phyloP scores from a whole-genome alignment of 2,888 invertebrate genomes.

The Caenorhabditis wallacei region DNA sequence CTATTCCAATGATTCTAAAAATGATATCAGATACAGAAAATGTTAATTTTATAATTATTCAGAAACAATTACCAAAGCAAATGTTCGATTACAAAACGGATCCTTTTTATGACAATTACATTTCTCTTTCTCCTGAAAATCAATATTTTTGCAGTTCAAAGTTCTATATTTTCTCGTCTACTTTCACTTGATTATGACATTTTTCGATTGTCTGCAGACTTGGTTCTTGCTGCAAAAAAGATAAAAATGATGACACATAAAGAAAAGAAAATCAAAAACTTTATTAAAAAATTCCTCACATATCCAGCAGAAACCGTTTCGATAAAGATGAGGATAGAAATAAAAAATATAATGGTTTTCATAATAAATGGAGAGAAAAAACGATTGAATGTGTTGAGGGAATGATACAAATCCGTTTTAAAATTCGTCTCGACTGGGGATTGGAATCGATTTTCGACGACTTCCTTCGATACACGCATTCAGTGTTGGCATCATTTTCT shows the following conservation, averaged over 20 bases:
- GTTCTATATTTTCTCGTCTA: not conserved
- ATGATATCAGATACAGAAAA: not conserved
- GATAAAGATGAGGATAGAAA: slow-evolving; percentile 12
- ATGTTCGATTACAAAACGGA: slow-evolving; percentile 46
- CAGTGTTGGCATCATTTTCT: slow-evolving; percentile 62
- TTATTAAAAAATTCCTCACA: slow-evolving; percentile 46
- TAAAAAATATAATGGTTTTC: slow-evolving; percentile 27
- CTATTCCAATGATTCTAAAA: slow-evolving; percentile 55
- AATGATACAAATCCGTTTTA: slow-evolving; percentile 36
- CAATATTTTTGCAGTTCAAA: slow-evolving; percentile 13
- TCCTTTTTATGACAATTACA: slow-evolving; percentile 52
- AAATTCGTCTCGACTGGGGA: slow-evolving; percentile 37
- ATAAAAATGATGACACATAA: not conserved
- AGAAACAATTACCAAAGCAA: slow-evolving; percentile 38
- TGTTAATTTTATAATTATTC: too few species aligned
- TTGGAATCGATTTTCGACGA: slow-evolving; percentile 3
- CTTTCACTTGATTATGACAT: slow-evolving; percentile 61
- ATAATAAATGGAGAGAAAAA: slow-evolving; percentile 14
- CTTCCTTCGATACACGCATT: slow-evolving; percentile 52
- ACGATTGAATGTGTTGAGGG: not conserved
- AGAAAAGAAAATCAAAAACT: not conserved
- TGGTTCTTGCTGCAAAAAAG: slow-evolving; percentile 58
- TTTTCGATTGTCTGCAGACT: slow-evolving; percentile 47
- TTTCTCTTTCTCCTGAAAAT: slow-evolving; percentile 49
- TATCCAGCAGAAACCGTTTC: slow-evolving; percentile 25